A percentile compares a stretch with the other conserved stretches of the same genome.
Evolutionary conservation across 2,113 vertebrate species (phyloP).

Genomic region (Danionella cerebrum): DNA sequence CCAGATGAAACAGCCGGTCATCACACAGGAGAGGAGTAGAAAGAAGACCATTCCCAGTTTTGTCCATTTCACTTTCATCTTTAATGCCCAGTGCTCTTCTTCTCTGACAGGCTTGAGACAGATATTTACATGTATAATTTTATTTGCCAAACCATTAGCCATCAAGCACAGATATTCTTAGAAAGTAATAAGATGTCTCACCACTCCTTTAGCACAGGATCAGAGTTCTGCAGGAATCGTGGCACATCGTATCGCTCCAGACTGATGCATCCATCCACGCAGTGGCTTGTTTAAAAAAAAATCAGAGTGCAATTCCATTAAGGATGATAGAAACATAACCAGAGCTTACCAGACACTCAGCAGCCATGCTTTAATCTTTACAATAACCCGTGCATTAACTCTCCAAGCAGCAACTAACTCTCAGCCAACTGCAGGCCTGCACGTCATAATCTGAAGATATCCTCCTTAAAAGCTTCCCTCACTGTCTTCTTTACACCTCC

Average conservation of each 20-base stretch:
- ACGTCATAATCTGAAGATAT: constrained; percentile 61
- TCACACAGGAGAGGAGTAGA: constrained; percentile 69
- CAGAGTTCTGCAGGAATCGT: background rate
- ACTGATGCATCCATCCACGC: background rate
- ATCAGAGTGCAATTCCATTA: background rate
- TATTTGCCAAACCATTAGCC: too few species aligned
- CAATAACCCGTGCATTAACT: constrained; percentile 37
- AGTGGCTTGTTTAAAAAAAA: background rate
- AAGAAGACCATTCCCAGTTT: constrained; percentile 65
- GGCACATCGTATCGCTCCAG: background rate
- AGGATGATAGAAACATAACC: background rate
- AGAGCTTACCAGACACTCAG: constrained; percentile 4
- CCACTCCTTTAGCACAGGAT: background rate
- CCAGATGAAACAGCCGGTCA: constrained; percentile 76
- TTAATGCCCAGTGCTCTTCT: constrained; percentile 21
- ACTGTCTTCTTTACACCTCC: constrained; percentile 38
- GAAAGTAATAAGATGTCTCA: background rate
- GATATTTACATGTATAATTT: too few species aligned
- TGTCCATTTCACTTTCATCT: constrained; percentile 69
- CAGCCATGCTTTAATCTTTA: constrained; percentile 49
- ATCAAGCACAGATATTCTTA: too few species aligned
- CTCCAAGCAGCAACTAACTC: constrained; percentile 39
- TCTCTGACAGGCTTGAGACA: background rate
- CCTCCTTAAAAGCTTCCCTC: constrained; percentile 27
- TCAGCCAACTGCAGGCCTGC: constrained; percentile 25